Percentiles rank a stretch among this genome's conserved stretches.
Conservation (phyloP, 2,797 vertebrate species). For the Molothrus ater region DNA sequence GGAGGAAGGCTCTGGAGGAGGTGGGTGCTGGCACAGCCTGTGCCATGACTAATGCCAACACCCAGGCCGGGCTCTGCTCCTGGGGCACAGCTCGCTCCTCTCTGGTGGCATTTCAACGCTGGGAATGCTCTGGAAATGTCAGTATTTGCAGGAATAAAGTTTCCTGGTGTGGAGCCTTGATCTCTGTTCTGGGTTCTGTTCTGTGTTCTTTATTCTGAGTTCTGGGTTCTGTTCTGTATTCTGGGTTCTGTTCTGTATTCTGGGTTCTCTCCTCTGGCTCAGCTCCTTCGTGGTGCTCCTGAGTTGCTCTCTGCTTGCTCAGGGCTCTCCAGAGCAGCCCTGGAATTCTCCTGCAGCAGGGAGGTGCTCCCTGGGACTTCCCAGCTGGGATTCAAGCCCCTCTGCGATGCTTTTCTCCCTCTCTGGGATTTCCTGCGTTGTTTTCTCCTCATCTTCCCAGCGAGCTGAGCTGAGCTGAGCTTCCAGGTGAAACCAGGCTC, state of each 20-base stretch:
- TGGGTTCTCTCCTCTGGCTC: not conserved
- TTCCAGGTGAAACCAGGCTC: too few species aligned
- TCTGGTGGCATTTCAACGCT: rapidly evolving
- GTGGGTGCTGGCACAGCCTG: not conserved
- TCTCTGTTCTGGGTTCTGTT: not conserved
- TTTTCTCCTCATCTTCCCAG: not conserved
- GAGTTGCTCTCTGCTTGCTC: not conserved
- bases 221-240: not conserved
- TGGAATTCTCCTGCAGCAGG: not conserved
- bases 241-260: not conserved
- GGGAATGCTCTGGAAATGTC: not conserved
- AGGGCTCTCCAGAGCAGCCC: not conserved
- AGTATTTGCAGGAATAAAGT: not conserved
- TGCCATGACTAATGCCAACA: not conserved
- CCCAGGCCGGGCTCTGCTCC: not conserved
- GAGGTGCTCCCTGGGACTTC: rapidly evolving
- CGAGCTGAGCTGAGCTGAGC: not conserved
- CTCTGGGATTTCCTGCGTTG: not conserved
- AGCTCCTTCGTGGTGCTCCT: not conserved
- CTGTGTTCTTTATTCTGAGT: too few species aligned
- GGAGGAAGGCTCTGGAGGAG: not conserved
- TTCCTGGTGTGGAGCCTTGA: not conserved
- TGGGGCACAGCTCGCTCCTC: not conserved
- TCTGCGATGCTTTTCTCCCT: rapidly evolving
- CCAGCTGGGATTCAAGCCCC: not conserved